A percentile compares a stretch with the other conserved stretches of the same genome.
These are phyloP conservation scores for Erpobdella octoculata DNA, from an alignment of 2,888 invertebrate species.

Conservation along the genomic window DNA sequence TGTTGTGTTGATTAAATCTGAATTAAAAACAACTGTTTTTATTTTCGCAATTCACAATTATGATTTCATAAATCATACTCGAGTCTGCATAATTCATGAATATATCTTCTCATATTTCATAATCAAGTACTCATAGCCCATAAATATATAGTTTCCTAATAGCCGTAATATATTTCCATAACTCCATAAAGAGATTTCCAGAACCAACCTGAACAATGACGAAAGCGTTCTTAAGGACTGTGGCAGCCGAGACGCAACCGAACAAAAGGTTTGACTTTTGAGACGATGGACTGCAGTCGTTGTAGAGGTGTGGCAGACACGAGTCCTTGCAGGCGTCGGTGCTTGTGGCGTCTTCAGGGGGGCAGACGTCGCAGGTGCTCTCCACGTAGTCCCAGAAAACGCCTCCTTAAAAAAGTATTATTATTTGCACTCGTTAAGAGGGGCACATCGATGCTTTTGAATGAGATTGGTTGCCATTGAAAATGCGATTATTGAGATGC, in stretches of 20 bases:
- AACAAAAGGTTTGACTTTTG: slow-evolving; percentile 37
- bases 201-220: slow-evolving; percentile 53
- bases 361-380: slow-evolving; percentile 12
- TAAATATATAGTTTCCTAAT: too few relatives aligned
- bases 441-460: too few relatives aligned
- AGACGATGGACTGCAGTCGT: slow-evolving; percentile 33
- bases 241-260: slow-evolving; percentile 41
- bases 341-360: not conserved
- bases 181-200: not conserved
- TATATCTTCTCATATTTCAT: too few relatives aligned
- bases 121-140: too few relatives aligned
- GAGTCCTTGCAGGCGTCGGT: slow-evolving; percentile 32
- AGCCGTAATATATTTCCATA: not conserved
- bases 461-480: not conserved
- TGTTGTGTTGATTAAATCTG: too few relatives aligned
- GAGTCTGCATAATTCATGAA: too few relatives aligned
- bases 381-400: slow-evolving; percentile 26
- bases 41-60: too few relatives aligned
- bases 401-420: not conserved
- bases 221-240: slow-evolving; percentile 50
- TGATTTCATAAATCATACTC: too few relatives aligned
- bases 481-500: not conserved
- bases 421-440: too few relatives aligned
- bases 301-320: slow-evolving; percentile 34
- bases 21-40: too few relatives aligned